Conservation (phyloP, 2,113 vertebrate species). For the Eurystomus gularis region DNA sequence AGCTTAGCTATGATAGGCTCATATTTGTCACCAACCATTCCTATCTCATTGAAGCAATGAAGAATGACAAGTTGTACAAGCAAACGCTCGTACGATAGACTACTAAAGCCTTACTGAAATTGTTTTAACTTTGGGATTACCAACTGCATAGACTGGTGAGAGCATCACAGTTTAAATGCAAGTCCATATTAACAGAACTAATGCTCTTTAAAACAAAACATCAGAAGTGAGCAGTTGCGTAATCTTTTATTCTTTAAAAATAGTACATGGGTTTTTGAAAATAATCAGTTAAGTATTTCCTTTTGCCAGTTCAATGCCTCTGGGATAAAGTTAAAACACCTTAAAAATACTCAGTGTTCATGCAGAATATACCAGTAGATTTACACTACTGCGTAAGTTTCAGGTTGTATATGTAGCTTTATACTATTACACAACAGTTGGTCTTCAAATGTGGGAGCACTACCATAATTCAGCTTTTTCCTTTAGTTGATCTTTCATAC, state of each 20-base stretch:
- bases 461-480: not conserved
- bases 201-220: not conserved
- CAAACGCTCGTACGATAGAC: not conserved
- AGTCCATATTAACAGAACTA: not conserved
- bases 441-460: conserved; percentile 8
- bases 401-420: not conserved
- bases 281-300: not conserved
- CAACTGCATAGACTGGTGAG: not conserved
- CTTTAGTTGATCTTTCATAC: not conserved
- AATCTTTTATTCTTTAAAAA: conserved; percentile 56
- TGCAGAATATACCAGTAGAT: conserved; percentile 1
- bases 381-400: not conserved
- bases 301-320: not conserved
- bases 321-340: not conserved
- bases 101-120: not conserved
- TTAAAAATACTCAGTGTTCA: conserved; percentile 14
- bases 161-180: not conserved
- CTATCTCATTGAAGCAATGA: not conserved
- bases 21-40: not conserved
- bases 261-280: conserved; percentile 3
- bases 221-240: not conserved
- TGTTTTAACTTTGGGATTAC: not conserved
- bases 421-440: not conserved
- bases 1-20: not conserved
- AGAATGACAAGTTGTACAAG: not conserved